Percentiles rank a stretch among this genome's conserved stretches.
Evolutionary conservation across 2,888 invertebrate genomes (phyloP).

Genomic region (Macaria notata): DNA sequence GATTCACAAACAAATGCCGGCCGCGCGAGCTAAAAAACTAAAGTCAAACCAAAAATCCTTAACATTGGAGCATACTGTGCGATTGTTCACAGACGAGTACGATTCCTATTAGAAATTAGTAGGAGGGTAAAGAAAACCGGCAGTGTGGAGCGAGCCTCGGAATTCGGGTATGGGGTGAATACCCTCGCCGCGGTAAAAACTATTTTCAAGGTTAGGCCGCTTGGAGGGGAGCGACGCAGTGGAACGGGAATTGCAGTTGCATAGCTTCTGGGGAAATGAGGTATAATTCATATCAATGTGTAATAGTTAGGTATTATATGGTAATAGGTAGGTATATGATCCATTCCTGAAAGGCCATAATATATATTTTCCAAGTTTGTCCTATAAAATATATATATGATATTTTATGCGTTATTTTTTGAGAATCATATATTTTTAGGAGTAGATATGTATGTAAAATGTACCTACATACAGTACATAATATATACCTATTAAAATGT

Average conservation of each 20-base stretch:
- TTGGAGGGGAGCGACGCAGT: constrained; percentile 75
- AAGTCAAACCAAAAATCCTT: constrained; percentile 75
- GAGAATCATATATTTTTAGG: too few species aligned
- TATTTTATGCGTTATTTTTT: too few species aligned
- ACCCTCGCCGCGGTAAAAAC: constrained; percentile 81
- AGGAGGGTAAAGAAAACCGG: constrained; percentile 49
- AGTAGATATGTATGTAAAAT: too few species aligned
- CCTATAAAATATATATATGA: too few species aligned
- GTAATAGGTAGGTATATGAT: too few species aligned
- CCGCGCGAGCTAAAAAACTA: constrained; percentile 71
- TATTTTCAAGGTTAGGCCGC: constrained; percentile 80
- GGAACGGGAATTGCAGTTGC: constrained; percentile 5
- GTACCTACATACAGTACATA: too few species aligned
- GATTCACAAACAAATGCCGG: constrained; percentile 69
- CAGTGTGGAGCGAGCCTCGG: constrained; percentile 70
- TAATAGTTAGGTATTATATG: too few species aligned
- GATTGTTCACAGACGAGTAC: constrained; percentile 51
- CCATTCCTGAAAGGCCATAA: too few species aligned
- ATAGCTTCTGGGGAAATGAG: background rate
- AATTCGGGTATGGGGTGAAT: constrained; percentile 81
- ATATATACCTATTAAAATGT: too few species aligned
- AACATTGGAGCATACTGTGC: constrained; percentile 60
- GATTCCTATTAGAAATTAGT: constrained; percentile 60
- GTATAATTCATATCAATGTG: too few species aligned
- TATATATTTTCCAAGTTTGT: too few species aligned